Percentiles rank a stretch among this genome's conserved stretches.
phyloP scores from a whole-genome alignment of 2,113 vertebrate species.

The Ceratotherium simum region DNA sequence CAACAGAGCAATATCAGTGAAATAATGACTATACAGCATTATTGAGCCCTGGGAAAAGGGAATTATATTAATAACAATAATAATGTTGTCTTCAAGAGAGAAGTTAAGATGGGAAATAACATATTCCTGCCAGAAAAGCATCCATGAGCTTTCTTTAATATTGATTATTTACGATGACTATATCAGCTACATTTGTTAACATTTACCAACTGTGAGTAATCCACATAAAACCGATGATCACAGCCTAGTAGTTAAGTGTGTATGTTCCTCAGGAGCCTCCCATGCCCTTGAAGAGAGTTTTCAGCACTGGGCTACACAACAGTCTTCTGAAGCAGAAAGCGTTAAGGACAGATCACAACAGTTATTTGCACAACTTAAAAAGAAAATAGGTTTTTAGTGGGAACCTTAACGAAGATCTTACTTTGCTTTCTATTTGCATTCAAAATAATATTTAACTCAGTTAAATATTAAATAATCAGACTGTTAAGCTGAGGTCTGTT shows the following conservation, averaged over 20 bases:
- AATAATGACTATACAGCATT: background rate
- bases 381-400: background rate
- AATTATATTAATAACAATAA: background rate
- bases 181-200: background rate
- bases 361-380: background rate
- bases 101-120: constrained; percentile 3
- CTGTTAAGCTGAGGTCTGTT: background rate
- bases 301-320: background rate
- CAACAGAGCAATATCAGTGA: constrained; percentile 33
- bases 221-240: background rate
- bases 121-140: background rate
- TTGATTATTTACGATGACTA: constrained; percentile 10
- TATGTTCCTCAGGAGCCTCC: background rate
- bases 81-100: background rate
- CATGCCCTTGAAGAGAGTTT: background rate
- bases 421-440: background rate
- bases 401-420: background rate
- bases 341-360: background rate
- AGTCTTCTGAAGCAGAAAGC: background rate
- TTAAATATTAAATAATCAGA: background rate
- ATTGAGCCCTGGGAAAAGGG: background rate
- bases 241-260: background rate
- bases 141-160: background rate
- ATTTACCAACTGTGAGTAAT: background rate
- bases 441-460: background rate